Base-by-base conservation (phyloP, 2,888 invertebrate species). In the Koerneria pararmatus region DNA sequence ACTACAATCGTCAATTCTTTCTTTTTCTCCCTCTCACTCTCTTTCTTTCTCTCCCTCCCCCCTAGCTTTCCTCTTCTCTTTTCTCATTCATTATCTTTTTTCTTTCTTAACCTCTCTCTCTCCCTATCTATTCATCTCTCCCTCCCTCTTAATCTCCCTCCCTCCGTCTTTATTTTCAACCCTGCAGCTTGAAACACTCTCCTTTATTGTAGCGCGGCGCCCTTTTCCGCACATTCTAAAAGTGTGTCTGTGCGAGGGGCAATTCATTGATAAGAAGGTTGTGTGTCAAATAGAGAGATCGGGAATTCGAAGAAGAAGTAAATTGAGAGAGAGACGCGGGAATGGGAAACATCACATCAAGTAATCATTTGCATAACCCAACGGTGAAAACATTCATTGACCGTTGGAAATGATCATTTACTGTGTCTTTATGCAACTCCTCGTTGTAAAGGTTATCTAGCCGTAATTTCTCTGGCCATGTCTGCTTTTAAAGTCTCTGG, bases 71-170 rank as follows among this genome's bases (percentile, higher is more conserved):
- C 0, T 24, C 22, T 8, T 22, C 22, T 15, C 6, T 24, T 37
- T 22, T 48, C 48, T 49, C 48, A 27, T 15, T 51, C 22, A 11
- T 34, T 32, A 19, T 60, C 60, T 34, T n/a, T 27, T 49, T 34
- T 61, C 35, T 19, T 1, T 41, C 34, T 56, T 37, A 48, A 57
- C 59, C 37, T 32, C 24, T 22, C 35, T 57, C 22, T 34, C 11
- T 54, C 0, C n/a, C 15, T 34, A 6, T 11, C 2, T 31, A 19
- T 41, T 58, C 48, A 32, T 32, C 27, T 19, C 46, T 53, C 56
- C 54, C 56, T 65, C 58, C 29, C 61, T 60, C 65, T 41, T 53
- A 59, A 53, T 67, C 59, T 34, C 57, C 66, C 22, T 35, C 56
- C 53, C 54, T 53, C 62, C 29, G 34, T 62, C 53, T 62, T 6